These are phyloP conservation scores for Pocillopora damicornis DNA, from an alignment of 64 coral and sea anemone species.

Conservation along the genomic window DNA sequence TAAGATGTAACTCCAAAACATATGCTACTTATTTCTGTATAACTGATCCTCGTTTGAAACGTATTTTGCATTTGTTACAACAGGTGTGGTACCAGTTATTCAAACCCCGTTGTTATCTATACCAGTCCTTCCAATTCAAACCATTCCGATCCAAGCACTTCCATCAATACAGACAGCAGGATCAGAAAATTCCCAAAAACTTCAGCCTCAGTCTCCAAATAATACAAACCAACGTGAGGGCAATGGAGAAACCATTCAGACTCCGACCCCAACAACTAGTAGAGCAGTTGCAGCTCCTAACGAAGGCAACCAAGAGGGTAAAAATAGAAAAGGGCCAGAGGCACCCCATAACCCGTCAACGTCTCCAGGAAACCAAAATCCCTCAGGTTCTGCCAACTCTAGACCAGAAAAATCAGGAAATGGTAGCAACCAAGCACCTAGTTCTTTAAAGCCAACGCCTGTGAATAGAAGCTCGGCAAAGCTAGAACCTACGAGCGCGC, in stretches of 20 bases:
- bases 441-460: not conserved
- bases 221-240: not conserved
- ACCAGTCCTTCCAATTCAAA: conserved; percentile 26
- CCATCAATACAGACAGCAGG: not conserved
- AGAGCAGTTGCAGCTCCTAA: not conserved
- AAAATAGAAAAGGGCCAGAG: not conserved
- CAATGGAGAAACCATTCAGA: not conserved
- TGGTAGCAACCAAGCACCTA: no score
- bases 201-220: not conserved
- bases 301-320: not conserved
- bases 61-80: not conserved
- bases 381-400: not conserved
- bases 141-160: conserved; percentile 11
- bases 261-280: not conserved
- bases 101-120: conserved; percentile 9
- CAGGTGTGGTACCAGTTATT: not conserved
- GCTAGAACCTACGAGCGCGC: not conserved
- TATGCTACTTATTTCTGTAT: no score
- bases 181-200: not conserved
- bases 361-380: not conserved
- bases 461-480: not conserved
- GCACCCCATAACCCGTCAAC: not conserved
- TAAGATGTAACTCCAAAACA: no score
- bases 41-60: not conserved
- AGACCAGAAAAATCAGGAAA: not conserved